phyloP scores from a whole-genome alignment of 2,113 vertebrate species.

The Mormyrus iriodes region DNA sequence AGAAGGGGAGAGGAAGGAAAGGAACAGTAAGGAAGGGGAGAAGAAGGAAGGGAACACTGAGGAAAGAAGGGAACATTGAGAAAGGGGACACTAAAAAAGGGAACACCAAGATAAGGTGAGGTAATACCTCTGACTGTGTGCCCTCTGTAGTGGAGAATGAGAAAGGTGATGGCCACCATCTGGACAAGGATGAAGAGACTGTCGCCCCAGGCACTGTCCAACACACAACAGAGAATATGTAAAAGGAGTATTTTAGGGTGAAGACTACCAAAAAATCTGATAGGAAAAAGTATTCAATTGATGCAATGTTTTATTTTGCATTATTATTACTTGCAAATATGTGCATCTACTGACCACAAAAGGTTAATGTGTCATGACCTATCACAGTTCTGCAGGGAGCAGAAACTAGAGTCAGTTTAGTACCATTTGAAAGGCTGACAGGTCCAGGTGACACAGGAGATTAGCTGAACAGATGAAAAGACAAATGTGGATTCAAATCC shows the following conservation, averaged over 20 bases:
- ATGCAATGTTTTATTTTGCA: too few species aligned
- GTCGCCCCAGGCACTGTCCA: conserved; percentile 75
- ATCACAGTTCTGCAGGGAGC: background rate
- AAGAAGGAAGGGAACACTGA: background rate
- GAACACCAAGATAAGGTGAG: background rate
- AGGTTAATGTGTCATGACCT: background rate
- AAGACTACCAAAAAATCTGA: background rate
- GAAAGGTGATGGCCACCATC: conserved; percentile 60
- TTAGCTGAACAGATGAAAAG: background rate
- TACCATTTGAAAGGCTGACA: background rate
- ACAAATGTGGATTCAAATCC: background rate
- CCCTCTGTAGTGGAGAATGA: conserved; percentile 63
- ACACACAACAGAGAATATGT: conserved; percentile 17
- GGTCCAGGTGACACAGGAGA: background rate
- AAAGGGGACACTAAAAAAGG: background rate
- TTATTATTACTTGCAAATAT: too few species aligned
- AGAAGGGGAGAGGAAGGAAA: background rate
- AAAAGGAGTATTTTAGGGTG: background rate
- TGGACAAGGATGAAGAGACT: conserved; percentile 66
- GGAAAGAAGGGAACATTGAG: background rate
- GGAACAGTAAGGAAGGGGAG: background rate
- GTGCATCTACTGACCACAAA: background rate
- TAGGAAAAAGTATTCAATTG: background rate
- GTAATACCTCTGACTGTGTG: conserved; percentile 56
- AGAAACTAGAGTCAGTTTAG: background rate